Evolutionary conservation across 2,113 vertebrate species (phyloP).

Genomic region (Perca schrenkii): DNA sequence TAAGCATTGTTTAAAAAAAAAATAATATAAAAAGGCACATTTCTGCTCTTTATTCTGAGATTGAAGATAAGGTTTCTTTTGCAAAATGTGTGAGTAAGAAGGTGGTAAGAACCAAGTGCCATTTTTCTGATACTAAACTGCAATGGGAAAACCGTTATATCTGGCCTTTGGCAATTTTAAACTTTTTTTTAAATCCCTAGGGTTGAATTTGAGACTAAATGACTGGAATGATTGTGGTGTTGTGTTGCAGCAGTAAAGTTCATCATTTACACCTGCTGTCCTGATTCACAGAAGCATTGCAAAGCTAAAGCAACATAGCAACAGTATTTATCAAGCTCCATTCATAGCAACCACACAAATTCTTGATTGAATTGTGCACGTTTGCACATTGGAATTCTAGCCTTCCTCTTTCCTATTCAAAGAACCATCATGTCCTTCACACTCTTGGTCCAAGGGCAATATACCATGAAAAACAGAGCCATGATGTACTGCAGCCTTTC

Average conservation of each 20-base stretch:
- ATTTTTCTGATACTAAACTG: background rate
- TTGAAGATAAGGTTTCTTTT: background rate
- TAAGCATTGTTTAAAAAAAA: too few species aligned
- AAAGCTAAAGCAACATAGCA: background rate
- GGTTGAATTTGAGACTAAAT: background rate
- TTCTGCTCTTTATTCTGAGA: background rate
- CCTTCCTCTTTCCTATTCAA: constrained; percentile 20
- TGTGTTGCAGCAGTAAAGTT: background rate
- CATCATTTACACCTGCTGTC: background rate
- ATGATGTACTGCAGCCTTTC: constrained; percentile 31
- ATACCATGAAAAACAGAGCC: constrained; percentile 36
- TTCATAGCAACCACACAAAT: constrained; percentile 2
- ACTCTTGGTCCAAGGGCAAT: constrained; percentile 45
- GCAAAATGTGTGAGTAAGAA: background rate
- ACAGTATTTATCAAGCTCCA: constrained; percentile 1
- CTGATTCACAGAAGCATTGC: background rate
- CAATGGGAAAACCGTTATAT: background rate
- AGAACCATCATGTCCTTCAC: constrained; percentile 53
- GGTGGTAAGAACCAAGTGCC: background rate
- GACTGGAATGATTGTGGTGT: background rate
- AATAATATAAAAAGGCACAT: background rate
- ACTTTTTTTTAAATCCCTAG: background rate
- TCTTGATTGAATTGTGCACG: background rate
- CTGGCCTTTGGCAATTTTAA: background rate
- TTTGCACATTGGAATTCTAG: constrained; percentile 12